phyloP scores from a whole-genome alignment of 2,113 vertebrate species.

The Hippocampus mohnikei region DNA sequence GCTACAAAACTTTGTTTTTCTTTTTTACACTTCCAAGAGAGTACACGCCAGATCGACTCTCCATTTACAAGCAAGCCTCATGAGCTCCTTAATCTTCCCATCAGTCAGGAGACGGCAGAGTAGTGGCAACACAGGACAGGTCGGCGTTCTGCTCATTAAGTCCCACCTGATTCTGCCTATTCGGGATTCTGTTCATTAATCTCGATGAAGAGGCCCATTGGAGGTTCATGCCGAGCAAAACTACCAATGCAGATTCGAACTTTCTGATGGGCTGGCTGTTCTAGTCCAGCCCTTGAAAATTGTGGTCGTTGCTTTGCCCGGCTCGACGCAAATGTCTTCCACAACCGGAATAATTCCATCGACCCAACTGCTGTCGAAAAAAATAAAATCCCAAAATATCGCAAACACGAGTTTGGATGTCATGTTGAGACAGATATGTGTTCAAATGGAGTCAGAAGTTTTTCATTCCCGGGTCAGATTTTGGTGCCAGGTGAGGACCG shows the following conservation, averaged over 20 bases:
- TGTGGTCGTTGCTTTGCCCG: neutral
- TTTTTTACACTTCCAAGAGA: constrained; percentile 8
- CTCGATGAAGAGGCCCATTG: constrained; percentile 60
- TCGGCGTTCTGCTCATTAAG: constrained; percentile 72
- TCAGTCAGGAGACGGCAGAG: constrained; percentile 59
- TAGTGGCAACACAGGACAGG: constrained; percentile 43
- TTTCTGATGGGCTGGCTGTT: neutral
- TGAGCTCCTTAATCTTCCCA: constrained; percentile 73
- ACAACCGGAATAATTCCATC: too few species aligned
- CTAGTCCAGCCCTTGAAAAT: neutral
- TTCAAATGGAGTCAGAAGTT: constrained; percentile 65
- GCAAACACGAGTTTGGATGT: neutral
- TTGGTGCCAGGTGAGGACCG: too few species aligned
- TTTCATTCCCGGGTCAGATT: neutral
- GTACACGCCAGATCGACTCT: constrained; percentile 23
- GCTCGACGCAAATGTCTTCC: too few species aligned
- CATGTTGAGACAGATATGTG: constrained; percentile 60
- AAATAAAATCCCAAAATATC: too few species aligned
- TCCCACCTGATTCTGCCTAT: constrained; percentile 66
- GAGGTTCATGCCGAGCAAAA: constrained; percentile 42
- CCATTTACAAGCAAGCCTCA: constrained; percentile 69
- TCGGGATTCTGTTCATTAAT: constrained; percentile 69
- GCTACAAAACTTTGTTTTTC: neutral
- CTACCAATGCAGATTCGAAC: neutral
- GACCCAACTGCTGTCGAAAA: too few species aligned